These are phyloP conservation scores for Theonella swinhoei DNA, from an alignment of 37 sponge, comb jelly and placozoan species.

Conservation along the genomic window DNA sequence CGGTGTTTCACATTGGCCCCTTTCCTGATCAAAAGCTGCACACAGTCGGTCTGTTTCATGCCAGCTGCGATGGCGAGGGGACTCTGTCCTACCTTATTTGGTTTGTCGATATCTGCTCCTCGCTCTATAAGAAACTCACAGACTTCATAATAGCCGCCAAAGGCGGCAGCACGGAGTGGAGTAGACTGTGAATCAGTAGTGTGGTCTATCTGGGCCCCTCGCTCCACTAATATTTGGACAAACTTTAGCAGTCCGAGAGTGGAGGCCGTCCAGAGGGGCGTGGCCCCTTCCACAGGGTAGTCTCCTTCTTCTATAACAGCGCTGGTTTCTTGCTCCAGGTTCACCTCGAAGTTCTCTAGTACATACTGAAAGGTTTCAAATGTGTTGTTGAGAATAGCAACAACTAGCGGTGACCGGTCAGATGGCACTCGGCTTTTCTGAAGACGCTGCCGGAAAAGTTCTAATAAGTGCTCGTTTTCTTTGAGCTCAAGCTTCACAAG, in stretches of 20 bases:
- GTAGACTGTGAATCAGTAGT: slow-evolving; percentile 80
- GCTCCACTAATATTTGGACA: slow-evolving; percentile 65
- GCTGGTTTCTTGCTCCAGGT: slow-evolving; percentile 76
- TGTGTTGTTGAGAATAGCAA: slow-evolving; percentile 33
- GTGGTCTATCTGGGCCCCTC: slow-evolving; percentile 85
- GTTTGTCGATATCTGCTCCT: slow-evolving; percentile 82
- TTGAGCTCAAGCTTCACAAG: slow-evolving; percentile 2
- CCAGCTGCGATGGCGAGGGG: slow-evolving; percentile 92
- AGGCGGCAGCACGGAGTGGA: slow-evolving; percentile 86
- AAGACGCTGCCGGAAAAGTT: slow-evolving; percentile 25
- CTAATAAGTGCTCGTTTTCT: neutral
- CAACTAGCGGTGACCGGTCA: slow-evolving; percentile 68
- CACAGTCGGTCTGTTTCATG: slow-evolving; percentile 77
- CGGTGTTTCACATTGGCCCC: slow-evolving; percentile 83
- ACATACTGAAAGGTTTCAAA: slow-evolving; percentile 41
- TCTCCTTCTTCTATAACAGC: slow-evolving; percentile 69
- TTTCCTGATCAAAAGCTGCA: slow-evolving; percentile 68
- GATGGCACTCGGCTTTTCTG: slow-evolving; percentile 10
- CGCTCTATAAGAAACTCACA: slow-evolving; percentile 63
- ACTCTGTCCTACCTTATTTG: slow-evolving; percentile 90
- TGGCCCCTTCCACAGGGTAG: slow-evolving; percentile 85
- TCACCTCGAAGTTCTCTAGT: slow-evolving; percentile 36
- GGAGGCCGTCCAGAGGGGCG: slow-evolving; percentile 91
- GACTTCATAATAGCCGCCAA: slow-evolving; percentile 86
- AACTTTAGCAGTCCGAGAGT: slow-evolving; percentile 77